A percentile compares a stretch with the other conserved stretches of the same genome.
Conservation (phyloP, 92 coral and sea anemone genomes). For the Porites lobata region DNA sequence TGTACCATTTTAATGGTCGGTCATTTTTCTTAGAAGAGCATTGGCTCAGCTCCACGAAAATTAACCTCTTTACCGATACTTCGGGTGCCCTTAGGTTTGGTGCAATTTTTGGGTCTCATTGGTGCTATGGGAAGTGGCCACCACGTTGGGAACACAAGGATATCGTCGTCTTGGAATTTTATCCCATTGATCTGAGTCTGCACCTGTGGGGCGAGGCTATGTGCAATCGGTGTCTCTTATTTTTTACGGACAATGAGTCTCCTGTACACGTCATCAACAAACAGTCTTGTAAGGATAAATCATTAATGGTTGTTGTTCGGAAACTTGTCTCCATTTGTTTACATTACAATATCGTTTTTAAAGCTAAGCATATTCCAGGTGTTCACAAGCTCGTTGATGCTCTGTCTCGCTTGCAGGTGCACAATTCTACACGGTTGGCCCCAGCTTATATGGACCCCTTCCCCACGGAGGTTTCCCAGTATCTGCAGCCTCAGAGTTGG, state of each 20-base stretch:
- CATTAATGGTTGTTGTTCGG: constrained; percentile 66
- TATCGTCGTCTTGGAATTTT: constrained; percentile 50
- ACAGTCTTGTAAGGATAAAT: constrained; percentile 69
- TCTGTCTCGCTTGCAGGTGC: constrained; percentile 71
- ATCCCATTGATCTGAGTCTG: constrained; percentile 60
- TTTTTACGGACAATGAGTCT: constrained; percentile 78
- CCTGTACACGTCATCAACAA: constrained; percentile 69
- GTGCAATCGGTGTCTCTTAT: constrained; percentile 48
- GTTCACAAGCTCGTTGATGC: constrained; percentile 62
- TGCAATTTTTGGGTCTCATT: constrained; percentile 51
- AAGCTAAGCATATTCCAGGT: constrained; percentile 69
- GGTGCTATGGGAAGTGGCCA: constrained; percentile 63
- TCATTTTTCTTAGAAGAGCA: constrained; percentile 42
- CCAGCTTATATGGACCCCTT: constrained; percentile 54
- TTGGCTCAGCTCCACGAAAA: constrained; percentile 30
- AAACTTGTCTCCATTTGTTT: constrained; percentile 54
- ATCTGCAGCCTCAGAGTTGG: constrained; percentile 72
- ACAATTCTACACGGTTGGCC: constrained; percentile 52
- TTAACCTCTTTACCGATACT: constrained; percentile 56
- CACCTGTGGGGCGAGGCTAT: constrained; percentile 42
- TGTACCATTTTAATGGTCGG: constrained; percentile 39
- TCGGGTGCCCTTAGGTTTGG: constrained; percentile 53
- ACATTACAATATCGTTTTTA: constrained; percentile 56
- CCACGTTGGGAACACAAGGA: constrained; percentile 37
- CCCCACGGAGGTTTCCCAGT: constrained; percentile 55